These are phyloP conservation scores for Parus major DNA, from an alignment of 2,113 vertebrate species.

Conservation along the genomic window DNA sequence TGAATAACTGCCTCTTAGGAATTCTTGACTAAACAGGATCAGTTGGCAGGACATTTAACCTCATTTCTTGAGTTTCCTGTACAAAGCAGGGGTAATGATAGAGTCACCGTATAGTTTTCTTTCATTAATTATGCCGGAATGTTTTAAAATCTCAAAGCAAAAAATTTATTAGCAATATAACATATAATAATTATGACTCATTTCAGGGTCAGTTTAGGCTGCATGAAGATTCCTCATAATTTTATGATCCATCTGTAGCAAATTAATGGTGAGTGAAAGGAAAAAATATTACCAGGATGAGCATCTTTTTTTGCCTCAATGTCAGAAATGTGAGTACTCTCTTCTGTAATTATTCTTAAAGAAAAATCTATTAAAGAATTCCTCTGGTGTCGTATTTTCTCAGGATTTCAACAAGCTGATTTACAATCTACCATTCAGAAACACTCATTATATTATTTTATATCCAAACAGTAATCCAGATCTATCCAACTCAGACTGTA, in stretches of 20 bases:
- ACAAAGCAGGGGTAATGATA: not conserved
- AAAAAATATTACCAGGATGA: not conserved
- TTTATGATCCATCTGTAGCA: not conserved
- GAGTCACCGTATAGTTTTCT: not conserved
- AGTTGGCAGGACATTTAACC: not conserved
- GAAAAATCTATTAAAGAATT: not conserved
- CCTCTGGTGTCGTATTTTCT: not conserved
- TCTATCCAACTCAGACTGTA: not conserved
- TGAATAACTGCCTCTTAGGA: not conserved
- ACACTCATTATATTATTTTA: not conserved
- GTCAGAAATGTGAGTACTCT: not conserved
- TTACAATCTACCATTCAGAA: not conserved
- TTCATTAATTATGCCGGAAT: not conserved
- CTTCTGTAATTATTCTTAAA: not conserved
- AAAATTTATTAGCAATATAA: not conserved
- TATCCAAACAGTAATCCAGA: not conserved
- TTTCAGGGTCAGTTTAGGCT: not conserved
- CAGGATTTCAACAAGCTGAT: not conserved
- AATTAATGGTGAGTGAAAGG: not conserved
- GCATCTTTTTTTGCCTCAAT: not conserved
- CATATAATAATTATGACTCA: not conserved
- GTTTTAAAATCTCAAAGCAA: not conserved
- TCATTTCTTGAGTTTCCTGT: not conserved
- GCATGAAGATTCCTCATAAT: not conserved
- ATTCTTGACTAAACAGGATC: not conserved